Evolutionary conservation across 2,113 vertebrate genomes (phyloP), one percentile per base, ranked within the genome.

Genomic region (Pampusana beccarii): DNA sequence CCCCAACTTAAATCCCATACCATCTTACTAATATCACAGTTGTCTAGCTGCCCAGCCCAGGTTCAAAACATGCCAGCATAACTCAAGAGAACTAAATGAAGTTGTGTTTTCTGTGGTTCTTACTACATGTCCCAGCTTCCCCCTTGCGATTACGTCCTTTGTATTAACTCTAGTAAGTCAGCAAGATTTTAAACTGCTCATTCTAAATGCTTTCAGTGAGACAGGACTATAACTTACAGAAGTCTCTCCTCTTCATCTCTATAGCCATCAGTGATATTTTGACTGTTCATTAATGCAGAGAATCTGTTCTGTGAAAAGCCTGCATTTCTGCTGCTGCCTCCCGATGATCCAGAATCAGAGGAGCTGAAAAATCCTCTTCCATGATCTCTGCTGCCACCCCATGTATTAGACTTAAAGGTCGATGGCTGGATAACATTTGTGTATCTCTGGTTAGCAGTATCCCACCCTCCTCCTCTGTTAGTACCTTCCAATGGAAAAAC

Each of bases 221-320:
- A 69, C 5, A 86, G 44, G 23, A 42, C 5, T 69, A 1, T 5
- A 50, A 98, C 99, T 98, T 96, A 99, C 99, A 99, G 75, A 88
- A 98, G 96, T 56, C 98, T 98, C 40, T 98, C 98, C 36, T 98
- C 98, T 53, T 99, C 98, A 65, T 98, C 98, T 60, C 97, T 98
- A 19, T 97, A 95, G 54, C 86, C 97, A 57, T 97, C 97, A 25
- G 62, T 95, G 42, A 79, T 66, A 60, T 70, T 91, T 13, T 91
- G 97, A 36, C 81, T 91, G 61, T 91, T 66, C n/a, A 15, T 85
- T 70, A 98, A 93, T 0, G 91, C 71, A 29, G 98, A 97, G 97
- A 98, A 99, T 53, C 98, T 96, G 96, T 99, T 99, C 86, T 98
- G 98, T 6, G 98, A 97, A 18, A 98, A 98, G 75, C 89, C 96